Evolutionary conservation across 1,140 invertebrate genomes (phyloP).

Genomic region (Hermetia illucens): DNA sequence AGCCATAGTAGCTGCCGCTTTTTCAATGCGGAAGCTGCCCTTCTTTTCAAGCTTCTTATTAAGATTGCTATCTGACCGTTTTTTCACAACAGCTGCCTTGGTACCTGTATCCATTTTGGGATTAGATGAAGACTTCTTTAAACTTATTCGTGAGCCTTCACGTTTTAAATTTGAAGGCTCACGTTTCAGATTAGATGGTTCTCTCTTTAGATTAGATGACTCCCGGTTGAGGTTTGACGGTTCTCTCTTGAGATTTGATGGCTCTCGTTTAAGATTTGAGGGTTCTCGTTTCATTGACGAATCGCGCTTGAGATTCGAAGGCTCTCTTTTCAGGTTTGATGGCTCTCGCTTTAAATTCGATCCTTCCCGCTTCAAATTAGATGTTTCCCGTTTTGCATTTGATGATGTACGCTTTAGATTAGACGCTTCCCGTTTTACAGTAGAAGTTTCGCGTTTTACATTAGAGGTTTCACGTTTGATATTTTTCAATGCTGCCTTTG

Average conservation of each 20-base stretch:
- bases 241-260: slow-evolving; percentile 1
- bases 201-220: neutral
- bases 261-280: slow-evolving; percentile 1
- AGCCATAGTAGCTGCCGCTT: neutral
- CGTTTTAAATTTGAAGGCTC: neutral
- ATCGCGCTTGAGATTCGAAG: slow-evolving; percentile 1
- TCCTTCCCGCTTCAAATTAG: neutral
- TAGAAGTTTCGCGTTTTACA: slow-evolving; percentile 3
- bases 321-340: slow-evolving; percentile 3
- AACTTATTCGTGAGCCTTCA: neutral
- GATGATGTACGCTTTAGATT: slow-evolving; percentile 1
- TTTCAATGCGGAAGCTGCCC: neutral
- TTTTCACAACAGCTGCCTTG: slow-evolving; percentile 7
- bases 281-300: neutral
- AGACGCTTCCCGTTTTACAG: neutral
- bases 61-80: slow-evolving; percentile 9
- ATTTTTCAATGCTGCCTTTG: no score
- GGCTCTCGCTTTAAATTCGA: slow-evolving; percentile 1
- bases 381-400: slow-evolving; percentile 5
- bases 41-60: slow-evolving; percentile 5
- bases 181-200: neutral
- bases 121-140: neutral
- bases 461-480: neutral
- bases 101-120: neutral
- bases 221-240: neutral